A percentile compares a stretch with the other conserved stretches of the same genome.
phyloP scores from a whole-genome alignment of 1,140 invertebrate species.

The Calycopis cecrops region DNA sequence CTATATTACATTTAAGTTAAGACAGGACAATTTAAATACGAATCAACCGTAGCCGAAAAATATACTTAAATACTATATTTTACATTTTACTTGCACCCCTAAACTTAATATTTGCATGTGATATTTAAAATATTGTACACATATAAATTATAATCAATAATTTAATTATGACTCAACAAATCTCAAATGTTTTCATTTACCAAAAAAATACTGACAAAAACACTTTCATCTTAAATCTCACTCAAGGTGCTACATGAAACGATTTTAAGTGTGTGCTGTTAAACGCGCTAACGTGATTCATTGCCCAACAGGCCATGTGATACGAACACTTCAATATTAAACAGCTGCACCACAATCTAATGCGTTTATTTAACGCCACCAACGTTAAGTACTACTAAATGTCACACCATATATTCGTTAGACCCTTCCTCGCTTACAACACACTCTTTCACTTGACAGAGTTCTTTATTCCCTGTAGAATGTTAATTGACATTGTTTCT shows the following conservation, averaged over 20 bases:
- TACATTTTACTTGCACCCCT: no score
- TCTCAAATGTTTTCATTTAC: no score
- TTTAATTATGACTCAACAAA: no score
- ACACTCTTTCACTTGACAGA: constrained; percentile 37
- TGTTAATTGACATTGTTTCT: constrained; percentile 56
- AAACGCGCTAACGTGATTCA: constrained; percentile 20
- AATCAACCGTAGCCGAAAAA: no score
- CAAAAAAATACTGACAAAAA: no score
- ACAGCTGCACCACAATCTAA: constrained; percentile 46
- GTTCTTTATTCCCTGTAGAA: constrained; percentile 42
- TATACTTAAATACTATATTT: no score
- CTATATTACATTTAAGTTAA: no score
- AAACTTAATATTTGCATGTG: no score
- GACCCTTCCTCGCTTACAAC: constrained; percentile 35
- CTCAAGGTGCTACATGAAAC: not conserved
- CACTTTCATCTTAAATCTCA: no score
- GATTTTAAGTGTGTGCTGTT: constrained; percentile 3
- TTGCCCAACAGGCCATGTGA: constrained; percentile 30
- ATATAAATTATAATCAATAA: no score
- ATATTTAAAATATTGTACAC: no score
- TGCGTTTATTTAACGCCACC: constrained; percentile 46
- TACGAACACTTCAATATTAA: constrained; percentile 42
- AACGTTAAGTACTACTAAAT: constrained; percentile 55
- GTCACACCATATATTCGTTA: constrained; percentile 58
- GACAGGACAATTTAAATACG: no score